Conservation (phyloP, 2,113 vertebrate genomes). For the Sinocyclocheilus maitianheensis region DNA sequence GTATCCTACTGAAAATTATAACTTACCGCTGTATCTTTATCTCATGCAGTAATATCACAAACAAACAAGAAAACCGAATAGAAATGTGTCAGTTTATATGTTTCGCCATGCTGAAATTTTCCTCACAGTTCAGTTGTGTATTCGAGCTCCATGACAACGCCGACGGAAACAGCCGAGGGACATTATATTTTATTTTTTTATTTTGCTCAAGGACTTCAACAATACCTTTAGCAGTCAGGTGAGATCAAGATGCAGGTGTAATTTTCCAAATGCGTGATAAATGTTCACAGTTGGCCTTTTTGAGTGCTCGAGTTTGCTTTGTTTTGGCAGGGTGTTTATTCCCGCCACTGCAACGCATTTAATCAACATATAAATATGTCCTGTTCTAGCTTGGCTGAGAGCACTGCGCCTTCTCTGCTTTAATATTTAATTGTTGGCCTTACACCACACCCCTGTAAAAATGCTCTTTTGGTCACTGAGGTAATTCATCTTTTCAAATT, state of each 20-base stretch:
- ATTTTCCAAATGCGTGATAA: constrained; percentile 29
- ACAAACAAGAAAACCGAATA: background rate
- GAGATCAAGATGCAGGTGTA: background rate
- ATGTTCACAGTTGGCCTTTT: constrained; percentile 32
- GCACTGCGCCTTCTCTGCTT: constrained; percentile 41
- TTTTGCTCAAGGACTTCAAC: background rate
- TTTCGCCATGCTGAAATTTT: constrained; percentile 2
- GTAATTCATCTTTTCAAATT: constrained; percentile 61
- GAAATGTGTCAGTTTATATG: constrained; percentile 8
- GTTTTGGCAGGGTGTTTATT: constrained; percentile 35
- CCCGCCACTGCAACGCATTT: constrained; percentile 45
- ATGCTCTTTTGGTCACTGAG: constrained; percentile 55
- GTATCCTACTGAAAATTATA: background rate
- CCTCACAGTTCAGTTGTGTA: constrained; percentile 14
- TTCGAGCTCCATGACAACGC: constrained; percentile 45
- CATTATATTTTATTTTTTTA: background rate
- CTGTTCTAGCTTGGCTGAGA: constrained; percentile 46
- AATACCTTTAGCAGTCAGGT: constrained; percentile 30
- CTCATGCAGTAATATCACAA: background rate
- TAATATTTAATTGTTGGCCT: constrained; percentile 58
- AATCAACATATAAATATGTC: constrained; percentile 57
- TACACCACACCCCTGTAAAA: constrained; percentile 54
- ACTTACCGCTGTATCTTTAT: background rate
- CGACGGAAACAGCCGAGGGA: constrained; percentile 55
- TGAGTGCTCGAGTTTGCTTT: constrained; percentile 4